Evolutionary conservation across 2,113 vertebrate genomes (phyloP), one percentile per base, ranked within the genome.

Genomic region (Tetraodon nigroviridis): DNA sequence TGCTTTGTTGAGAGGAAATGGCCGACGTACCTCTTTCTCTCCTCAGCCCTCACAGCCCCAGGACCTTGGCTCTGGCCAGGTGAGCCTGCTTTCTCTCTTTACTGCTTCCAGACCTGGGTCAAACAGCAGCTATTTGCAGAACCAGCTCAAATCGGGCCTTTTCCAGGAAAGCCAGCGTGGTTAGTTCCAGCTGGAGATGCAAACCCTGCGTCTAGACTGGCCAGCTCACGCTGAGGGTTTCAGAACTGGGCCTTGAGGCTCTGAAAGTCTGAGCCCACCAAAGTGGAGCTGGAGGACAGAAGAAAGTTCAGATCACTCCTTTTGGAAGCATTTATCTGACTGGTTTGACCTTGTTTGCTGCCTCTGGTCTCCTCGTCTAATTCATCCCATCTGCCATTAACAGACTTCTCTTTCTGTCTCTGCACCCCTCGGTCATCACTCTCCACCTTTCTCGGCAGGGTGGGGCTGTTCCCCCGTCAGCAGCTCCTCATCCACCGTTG

Each of bases 11-110:
- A 76, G 55, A 80, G 69, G 56, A 69, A 73, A 61, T 67, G 53
- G 66, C 74, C 61, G 81, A 73, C 84, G 90, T 78, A 90, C 58
- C 91, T 78, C 91, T 93, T 88, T 92, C 81, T 93, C 85, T 93
- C 89, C 90, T 84, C 84, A 93, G 91, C 87, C 82, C 86, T 83
- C 84, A 75, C 85, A 87, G 81, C 91, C 89, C 76, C 71, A 73
- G 90, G 93, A 93, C 84, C 80, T 83, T 88, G 87, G 90, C 77
- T 90, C 80, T 74, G 84, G 90, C 84, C 90, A 93, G 93, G 92
- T 93, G 93, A 94, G 91, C 82, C 82, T 57, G 57, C 61, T 61
- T 69, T 73, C 70, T 66, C 71, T 78, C 59, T 71, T 64, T 76
- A 18, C 57, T 6, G 19, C 67, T 27, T 54, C 18, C 55, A 79